A percentile compares a stretch with the other conserved stretches of the same genome.
These are phyloP conservation scores for Lycodopsis pacificus DNA, from an alignment of 2,797 vertebrate genomes.

Conservation along the genomic window DNA sequence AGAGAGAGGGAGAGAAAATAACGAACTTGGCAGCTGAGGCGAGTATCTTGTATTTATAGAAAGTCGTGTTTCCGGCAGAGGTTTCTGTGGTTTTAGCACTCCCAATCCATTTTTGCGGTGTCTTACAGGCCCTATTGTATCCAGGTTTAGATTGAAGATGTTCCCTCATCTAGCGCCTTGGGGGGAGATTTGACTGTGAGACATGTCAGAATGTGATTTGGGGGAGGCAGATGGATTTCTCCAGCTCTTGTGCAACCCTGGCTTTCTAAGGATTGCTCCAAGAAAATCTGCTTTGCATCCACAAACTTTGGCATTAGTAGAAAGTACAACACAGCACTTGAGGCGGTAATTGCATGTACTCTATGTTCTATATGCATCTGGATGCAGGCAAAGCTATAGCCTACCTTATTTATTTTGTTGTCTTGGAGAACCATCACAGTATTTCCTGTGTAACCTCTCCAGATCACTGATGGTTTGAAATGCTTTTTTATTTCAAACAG, in stretches of 20 bases:
- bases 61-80: slow-evolving; percentile 89
- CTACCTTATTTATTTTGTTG: slow-evolving; percentile 21
- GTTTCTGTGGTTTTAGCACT: slow-evolving; percentile 84
- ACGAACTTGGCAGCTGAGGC: slow-evolving; percentile 84
- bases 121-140: slow-evolving; percentile 84
- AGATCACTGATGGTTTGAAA: slow-evolving; percentile 58
- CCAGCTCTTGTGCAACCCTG: slow-evolving; percentile 70
- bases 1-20: slow-evolving; percentile 49
- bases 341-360: slow-evolving; percentile 57
- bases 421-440: slow-evolving; percentile 32
- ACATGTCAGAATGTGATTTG: slow-evolving; percentile 85
- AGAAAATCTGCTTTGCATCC: slow-evolving; percentile 65
- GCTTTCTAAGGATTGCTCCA: slow-evolving; percentile 69
- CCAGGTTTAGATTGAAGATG: slow-evolving; percentile 83
- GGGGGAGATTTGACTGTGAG: slow-evolving; percentile 84
- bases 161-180: slow-evolving; percentile 83
- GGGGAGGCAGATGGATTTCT: slow-evolving; percentile 80
- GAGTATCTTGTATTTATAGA: slow-evolving; percentile 86
- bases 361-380: slow-evolving; percentile 50
- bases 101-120: slow-evolving; percentile 85
- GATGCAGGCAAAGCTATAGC: slow-evolving; percentile 43
- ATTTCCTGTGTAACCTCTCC: slow-evolving; percentile 44
- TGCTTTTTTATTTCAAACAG: slow-evolving; percentile 61
- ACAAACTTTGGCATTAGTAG: slow-evolving; percentile 61
- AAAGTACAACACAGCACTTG: slow-evolving; percentile 63